phyloP scores from a whole-genome alignment of 2,797 vertebrate genomes.

The Melanotaenia maccullochi region DNA sequence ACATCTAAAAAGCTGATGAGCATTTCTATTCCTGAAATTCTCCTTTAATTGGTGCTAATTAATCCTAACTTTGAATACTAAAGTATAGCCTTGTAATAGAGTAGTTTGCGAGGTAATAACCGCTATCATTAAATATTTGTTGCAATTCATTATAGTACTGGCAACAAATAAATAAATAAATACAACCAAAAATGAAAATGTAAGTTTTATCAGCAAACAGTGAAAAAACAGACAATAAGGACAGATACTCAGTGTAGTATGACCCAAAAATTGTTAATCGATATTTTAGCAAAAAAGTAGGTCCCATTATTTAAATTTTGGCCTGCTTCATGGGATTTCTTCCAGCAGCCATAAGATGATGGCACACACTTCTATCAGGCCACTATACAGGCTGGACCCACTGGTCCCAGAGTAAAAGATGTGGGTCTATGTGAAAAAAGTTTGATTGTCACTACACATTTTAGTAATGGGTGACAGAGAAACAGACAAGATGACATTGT shows the following conservation, averaged over 20 bases:
- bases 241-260: conserved; percentile 34
- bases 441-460: conserved; percentile 86
- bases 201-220: not conserved
- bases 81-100: no score
- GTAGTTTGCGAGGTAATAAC: no score
- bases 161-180: not conserved
- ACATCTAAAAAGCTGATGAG: no score
- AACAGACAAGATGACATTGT: conserved; percentile 84
- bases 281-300: conserved; percentile 37
- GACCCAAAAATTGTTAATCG: conserved; percentile 57
- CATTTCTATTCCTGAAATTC: no score
- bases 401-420: conserved; percentile 59
- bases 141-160: not conserved
- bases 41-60: no score
- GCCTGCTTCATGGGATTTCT: conserved; percentile 31
- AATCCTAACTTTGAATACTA: no score
- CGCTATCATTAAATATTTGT: no score
- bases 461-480: conserved; percentile 85
- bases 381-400: conserved; percentile 56
- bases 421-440: conserved; percentile 57
- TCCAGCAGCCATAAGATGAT: conserved; percentile 43
- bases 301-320: conserved; percentile 45
- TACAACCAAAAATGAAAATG: not conserved
- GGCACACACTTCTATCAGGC: conserved; percentile 61
- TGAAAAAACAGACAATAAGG: conserved; percentile 24